Conservation (phyloP, 2,113 vertebrate species). For the Astur gentilis region DNA sequence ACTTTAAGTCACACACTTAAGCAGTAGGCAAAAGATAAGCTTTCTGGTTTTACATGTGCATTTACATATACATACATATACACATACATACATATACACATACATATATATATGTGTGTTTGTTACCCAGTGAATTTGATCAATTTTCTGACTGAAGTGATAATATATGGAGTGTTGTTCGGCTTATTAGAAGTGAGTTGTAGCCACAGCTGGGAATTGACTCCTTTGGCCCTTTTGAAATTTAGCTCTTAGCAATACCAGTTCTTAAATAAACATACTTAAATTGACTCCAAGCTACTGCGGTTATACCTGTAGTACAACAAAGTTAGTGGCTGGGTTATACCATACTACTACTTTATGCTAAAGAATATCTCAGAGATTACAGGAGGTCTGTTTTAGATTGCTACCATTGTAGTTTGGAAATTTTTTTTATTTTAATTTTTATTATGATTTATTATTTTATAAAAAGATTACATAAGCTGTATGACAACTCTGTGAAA, state of each 20-base stretch:
- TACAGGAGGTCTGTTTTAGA: background rate
- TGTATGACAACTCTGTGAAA: background rate
- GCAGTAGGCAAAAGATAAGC: background rate
- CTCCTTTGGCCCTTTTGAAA: background rate
- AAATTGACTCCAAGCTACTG: background rate
- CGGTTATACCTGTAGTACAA: background rate
- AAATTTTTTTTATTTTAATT: background rate
- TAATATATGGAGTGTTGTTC: background rate
- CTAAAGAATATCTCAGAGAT: background rate
- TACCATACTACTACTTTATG: background rate
- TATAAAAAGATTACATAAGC: background rate
- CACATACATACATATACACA: too few relatives aligned
- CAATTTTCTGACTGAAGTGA: background rate
- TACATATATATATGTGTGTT: too few relatives aligned
- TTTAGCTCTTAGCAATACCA: background rate
- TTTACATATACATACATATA: background rate
- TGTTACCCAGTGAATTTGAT: background rate
- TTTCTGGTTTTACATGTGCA: background rate
- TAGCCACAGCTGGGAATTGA: background rate
- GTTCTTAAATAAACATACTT: background rate
- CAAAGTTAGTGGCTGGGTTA: background rate
- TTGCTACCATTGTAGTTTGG: background rate
- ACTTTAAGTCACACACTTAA: background rate
- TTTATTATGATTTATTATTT: background rate
- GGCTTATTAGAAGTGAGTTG: background rate